phyloP scores from a whole-genome alignment of 2,888 invertebrate species.

The Phalangium opilio region DNA sequence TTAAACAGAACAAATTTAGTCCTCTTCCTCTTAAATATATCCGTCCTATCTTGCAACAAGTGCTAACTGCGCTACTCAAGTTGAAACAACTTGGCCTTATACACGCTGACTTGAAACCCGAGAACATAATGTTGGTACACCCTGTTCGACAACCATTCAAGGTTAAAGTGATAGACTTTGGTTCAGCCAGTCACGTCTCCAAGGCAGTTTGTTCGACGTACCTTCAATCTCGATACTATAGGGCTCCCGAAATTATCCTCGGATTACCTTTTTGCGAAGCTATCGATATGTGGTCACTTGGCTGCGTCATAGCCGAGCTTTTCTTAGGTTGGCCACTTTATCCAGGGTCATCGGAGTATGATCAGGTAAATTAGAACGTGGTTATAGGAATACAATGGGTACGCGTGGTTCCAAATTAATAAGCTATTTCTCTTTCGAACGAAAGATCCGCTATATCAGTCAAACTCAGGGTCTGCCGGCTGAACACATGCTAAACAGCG shows the following conservation, averaged over 20 bases:
- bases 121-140: slow-evolving; percentile 99
- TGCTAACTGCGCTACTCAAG: slow-evolving; percentile 60
- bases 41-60: slow-evolving; percentile 96
- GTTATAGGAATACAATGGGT: too few species aligned
- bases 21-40: slow-evolving; percentile 96
- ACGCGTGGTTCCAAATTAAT: not conserved
- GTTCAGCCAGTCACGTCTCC: slow-evolving; percentile 96
- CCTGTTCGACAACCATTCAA: slow-evolving; percentile 94
- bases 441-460: slow-evolving; percentile 84
- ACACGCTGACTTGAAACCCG: slow-evolving; percentile 98
- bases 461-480: slow-evolving; percentile 96
- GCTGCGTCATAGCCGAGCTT: slow-evolving; percentile 97
- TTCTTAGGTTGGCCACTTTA: slow-evolving; percentile 99
- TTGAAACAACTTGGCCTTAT: slow-evolving; percentile 95
- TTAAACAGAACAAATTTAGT: slow-evolving; percentile 99
- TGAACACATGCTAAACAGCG: slow-evolving; percentile 90
- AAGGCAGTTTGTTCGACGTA: slow-evolving; percentile 99
- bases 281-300: slow-evolving; percentile 99
- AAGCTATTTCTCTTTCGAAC: slow-evolving; percentile 1
- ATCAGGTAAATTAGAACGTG: slow-evolving; percentile 38
- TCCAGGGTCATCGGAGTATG: slow-evolving; percentile 97
- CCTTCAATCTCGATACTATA: slow-evolving; percentile 79
- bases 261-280: slow-evolving; percentile 98
- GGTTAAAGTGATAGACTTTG: slow-evolving; percentile 99
- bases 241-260: slow-evolving; percentile 86